Conservation (phyloP, 2,888 invertebrate genomes). For the Ephialtes manifestator region DNA sequence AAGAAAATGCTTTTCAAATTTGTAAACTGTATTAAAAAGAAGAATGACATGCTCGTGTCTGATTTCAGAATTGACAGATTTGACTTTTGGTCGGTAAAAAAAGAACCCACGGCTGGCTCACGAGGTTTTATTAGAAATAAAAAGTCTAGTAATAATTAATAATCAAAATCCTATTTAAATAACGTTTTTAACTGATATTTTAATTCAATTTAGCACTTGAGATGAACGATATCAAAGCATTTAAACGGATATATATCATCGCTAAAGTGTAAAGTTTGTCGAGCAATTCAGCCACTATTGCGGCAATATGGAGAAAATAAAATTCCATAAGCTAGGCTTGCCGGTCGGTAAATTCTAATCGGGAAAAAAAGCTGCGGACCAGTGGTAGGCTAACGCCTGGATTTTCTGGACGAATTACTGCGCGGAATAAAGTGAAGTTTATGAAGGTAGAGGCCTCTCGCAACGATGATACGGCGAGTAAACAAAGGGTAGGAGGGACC, state of each 20-base stretch:
- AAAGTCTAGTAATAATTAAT: too few relatives aligned
- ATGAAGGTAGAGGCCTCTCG: constrained; percentile 24
- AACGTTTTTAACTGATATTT: neutral
- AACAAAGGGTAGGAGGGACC: neutral
- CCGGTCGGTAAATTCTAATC: constrained; percentile 31
- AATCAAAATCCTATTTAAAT: neutral
- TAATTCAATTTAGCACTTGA: neutral
- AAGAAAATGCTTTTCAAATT: too few relatives aligned
- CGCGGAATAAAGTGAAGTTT: constrained; percentile 31
- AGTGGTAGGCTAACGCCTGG: neutral
- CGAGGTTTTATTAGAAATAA: too few relatives aligned
- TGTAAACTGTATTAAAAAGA: too few relatives aligned
- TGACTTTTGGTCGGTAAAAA: too few relatives aligned
- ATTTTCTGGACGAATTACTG: constrained; percentile 30
- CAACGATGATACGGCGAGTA: constrained; percentile 22
- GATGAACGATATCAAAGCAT: neutral
- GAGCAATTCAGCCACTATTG: neutral
- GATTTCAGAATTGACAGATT: too few relatives aligned
- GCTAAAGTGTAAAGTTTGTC: neutral
- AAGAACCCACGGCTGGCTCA: too few relatives aligned
- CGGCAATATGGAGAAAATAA: constrained; percentile 14
- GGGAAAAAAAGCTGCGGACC: neutral
- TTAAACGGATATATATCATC: neutral
- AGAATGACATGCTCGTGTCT: too few relatives aligned
- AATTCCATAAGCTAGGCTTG: constrained; percentile 15